These are phyloP conservation scores for Apodemus sylvaticus DNA, from an alignment of 2,113 vertebrate species.

Conservation along the genomic window DNA sequence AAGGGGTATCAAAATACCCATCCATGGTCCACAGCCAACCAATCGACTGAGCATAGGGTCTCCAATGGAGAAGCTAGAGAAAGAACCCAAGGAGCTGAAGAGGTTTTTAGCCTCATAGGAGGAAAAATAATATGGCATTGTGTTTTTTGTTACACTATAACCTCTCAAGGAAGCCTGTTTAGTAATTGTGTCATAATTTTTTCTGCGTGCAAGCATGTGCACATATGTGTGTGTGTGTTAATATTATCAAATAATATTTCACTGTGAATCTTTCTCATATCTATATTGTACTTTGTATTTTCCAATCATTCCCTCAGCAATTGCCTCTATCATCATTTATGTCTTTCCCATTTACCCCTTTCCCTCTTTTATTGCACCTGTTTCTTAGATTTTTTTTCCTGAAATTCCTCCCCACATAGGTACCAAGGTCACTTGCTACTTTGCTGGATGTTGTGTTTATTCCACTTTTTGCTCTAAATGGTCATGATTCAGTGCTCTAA, in stretches of 20 bases:
- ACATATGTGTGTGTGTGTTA: background rate
- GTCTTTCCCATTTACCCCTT: background rate
- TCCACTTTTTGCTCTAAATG: background rate
- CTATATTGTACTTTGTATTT: background rate
- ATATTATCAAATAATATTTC: background rate
- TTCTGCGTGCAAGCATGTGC: rapidly evolving
- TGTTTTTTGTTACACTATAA: background rate
- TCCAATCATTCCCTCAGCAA: background rate
- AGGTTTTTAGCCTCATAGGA: no score
- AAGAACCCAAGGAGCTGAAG: no score
- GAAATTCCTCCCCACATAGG: background rate
- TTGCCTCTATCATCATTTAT: background rate
- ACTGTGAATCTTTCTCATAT: no score
- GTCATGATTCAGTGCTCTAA: background rate
- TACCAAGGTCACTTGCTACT: no score
- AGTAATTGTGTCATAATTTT: background rate
- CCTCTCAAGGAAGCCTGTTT: background rate
- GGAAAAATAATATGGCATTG: no score
- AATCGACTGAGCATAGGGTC: no score
- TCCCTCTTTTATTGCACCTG: background rate
- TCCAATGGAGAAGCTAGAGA: no score
- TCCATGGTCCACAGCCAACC: no score
- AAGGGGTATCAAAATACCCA: no score
- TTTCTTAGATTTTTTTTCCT: background rate
- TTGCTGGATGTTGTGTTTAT: no score